phyloP scores from a whole-genome alignment of 2,797 vertebrate genomes.

The Basileuterus tristriatus region DNA sequence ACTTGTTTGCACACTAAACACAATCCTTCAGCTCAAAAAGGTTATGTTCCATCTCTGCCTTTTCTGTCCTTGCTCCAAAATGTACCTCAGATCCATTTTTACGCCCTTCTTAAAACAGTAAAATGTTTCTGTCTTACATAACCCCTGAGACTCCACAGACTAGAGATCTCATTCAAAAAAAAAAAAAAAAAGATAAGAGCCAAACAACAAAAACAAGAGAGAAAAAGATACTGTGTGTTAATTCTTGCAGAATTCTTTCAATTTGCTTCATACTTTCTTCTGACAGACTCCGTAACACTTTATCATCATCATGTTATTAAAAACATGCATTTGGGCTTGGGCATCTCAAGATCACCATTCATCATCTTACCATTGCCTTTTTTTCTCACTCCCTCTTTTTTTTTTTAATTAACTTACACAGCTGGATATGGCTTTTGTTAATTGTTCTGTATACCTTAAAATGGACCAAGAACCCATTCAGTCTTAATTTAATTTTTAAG shows the following conservation, averaged over 20 bases:
- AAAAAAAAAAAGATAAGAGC: too few species aligned
- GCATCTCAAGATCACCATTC: background rate
- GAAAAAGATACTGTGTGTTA: background rate
- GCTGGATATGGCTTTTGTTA: background rate
- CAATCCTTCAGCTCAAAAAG: background rate
- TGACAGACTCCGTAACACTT: background rate
- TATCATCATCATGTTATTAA: background rate
- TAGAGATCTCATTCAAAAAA: background rate
- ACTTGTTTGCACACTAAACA: background rate
- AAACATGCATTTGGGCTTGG: background rate
- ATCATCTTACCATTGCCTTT: background rate
- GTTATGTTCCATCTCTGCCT: background rate
- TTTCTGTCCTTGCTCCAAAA: background rate
- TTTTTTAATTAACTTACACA: background rate
- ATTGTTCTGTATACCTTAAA: background rate
- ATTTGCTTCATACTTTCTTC: background rate
- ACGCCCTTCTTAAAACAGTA: background rate
- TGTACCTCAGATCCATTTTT: background rate
- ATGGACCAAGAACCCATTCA: background rate
- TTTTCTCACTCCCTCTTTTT: background rate
- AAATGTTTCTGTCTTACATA: background rate
- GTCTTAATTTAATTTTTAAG: background rate
- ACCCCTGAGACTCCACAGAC: background rate
- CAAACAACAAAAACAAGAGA: background rate
- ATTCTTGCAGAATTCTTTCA: background rate